A percentile compares a stretch with the other conserved stretches of the same genome.
Conservation (phyloP, 2,797 vertebrate species). For the Telmatherina bonti region DNA sequence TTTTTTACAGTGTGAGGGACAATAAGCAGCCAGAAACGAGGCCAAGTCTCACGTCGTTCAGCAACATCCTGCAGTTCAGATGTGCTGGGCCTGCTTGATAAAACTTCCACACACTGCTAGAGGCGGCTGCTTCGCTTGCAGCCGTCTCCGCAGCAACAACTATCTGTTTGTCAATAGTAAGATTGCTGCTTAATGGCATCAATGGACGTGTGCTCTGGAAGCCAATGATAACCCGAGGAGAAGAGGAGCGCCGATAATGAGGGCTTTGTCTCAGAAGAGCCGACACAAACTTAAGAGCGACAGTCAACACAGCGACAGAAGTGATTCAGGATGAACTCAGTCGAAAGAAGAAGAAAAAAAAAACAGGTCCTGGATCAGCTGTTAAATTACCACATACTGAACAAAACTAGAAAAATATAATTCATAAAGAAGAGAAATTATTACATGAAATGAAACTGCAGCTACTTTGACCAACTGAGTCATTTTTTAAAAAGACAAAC, state of each 20-base stretch:
- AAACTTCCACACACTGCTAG: conserved; percentile 61
- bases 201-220: conserved; percentile 75
- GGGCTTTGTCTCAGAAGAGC: conserved; percentile 68
- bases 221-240: conserved; percentile 72
- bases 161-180: conserved; percentile 72
- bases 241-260: conserved; percentile 64
- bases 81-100: conserved; percentile 59
- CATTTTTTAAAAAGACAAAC: neutral
- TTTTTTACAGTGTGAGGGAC: conserved; percentile 63
- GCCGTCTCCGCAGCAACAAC: conserved; percentile 69
- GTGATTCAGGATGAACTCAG: conserved; percentile 37
- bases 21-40: conserved; percentile 39
- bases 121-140: conserved; percentile 50
- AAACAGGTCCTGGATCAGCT: neutral
- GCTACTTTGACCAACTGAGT: neutral
- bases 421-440: neutral
- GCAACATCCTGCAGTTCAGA: conserved; percentile 48
- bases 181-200: conserved; percentile 66
- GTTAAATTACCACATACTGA: conserved; percentile 9
- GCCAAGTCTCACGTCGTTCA: conserved; percentile 61
- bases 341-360: conserved; percentile 1
- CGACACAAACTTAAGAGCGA: conserved; percentile 59
- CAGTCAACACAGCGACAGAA: conserved; percentile 54
- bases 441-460: neutral
- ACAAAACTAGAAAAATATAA: neutral